Base-by-base conservation (phyloP, 2,113 vertebrate genomes). In the Charina bottae region DNA sequence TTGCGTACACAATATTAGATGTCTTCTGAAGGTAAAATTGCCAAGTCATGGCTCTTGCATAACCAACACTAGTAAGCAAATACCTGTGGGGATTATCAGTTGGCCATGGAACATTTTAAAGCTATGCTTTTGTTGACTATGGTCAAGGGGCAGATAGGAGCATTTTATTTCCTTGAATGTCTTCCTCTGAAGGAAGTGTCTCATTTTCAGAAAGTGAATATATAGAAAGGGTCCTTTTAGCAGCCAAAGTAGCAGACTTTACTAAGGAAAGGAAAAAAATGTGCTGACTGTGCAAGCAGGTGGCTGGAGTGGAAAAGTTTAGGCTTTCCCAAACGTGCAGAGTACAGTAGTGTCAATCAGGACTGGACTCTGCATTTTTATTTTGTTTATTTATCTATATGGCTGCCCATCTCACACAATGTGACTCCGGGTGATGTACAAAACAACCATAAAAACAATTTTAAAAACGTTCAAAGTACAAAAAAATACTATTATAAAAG, bases 11-110 rank as follows among this genome's bases (percentile, higher is more conserved):
- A 85, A 94, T 59, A 0, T 0, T 37, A 62, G 0, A 62, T 68
- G 96, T 68, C 87, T 87, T 93, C 90, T 91, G 21, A 55, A 26
- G 24, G 85, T 24, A 93, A 90, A 94, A 95, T 86, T 95, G 95
- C 95, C 92, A 95, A 97, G 94, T 96, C 95, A 96, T 91, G 91
- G 88, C 84, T 90, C 83, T 98, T 97, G 90, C 91, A 54, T 95
- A 96, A 97, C 89, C 24, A 0, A 26, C 88, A 49, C 26, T 0
- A 0, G 89, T 58, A 94, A 84, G 3, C 0, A 0, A 92, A 87
- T 28, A 92, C 55, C 68, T 15, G 7, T 93, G 53, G 21, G 78
- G 3, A 46, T 96, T 83, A 59, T 91, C 78, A 92, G 90, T 62
- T 53, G 56, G 42, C 33, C 59, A 56, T 26, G 54, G 37, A 59